Evolutionary conservation across 2,113 vertebrate species (phyloP).

Genomic region (Halcyon malimbica): DNA sequence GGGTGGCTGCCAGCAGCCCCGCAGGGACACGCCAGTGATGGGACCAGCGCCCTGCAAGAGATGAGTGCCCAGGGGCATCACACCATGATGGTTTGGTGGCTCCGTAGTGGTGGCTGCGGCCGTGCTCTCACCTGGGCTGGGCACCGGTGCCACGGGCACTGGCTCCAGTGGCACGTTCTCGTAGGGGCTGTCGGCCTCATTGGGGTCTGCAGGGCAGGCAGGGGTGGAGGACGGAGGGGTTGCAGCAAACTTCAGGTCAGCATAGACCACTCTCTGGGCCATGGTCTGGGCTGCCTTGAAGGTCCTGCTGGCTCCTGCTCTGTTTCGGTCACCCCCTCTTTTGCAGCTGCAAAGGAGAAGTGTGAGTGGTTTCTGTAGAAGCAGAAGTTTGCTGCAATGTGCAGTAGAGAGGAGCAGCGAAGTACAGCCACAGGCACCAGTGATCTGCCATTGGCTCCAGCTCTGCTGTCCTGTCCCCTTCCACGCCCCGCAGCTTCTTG

Average conservation of each 20-base stretch:
- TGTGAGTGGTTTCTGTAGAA: background rate
- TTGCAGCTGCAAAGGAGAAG: background rate
- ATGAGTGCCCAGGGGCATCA: background rate
- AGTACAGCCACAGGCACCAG: accelerated
- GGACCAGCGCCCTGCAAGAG: background rate
- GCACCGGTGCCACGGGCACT: accelerated
- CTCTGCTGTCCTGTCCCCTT: accelerated
- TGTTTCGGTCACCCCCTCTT: accelerated
- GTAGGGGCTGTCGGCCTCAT: background rate
- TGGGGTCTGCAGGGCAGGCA: accelerated
- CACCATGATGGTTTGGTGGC: accelerated
- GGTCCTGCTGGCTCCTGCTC: accelerated
- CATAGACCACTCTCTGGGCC: background rate
- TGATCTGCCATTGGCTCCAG: background rate
- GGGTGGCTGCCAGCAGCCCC: background rate
- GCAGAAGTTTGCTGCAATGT: background rate
- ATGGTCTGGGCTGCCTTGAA: background rate
- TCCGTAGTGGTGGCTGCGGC: accelerated
- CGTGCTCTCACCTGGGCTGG: background rate
- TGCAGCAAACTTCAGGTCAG: background rate
- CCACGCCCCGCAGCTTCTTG: background rate
- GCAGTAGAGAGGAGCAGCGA: accelerated
- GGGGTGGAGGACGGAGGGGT: accelerated
- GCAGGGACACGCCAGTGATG: background rate
- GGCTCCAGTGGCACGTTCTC: background rate